phyloP scores from a whole-genome alignment of 2,113 vertebrate genomes.

The Cheirogaleus medius region DNA sequence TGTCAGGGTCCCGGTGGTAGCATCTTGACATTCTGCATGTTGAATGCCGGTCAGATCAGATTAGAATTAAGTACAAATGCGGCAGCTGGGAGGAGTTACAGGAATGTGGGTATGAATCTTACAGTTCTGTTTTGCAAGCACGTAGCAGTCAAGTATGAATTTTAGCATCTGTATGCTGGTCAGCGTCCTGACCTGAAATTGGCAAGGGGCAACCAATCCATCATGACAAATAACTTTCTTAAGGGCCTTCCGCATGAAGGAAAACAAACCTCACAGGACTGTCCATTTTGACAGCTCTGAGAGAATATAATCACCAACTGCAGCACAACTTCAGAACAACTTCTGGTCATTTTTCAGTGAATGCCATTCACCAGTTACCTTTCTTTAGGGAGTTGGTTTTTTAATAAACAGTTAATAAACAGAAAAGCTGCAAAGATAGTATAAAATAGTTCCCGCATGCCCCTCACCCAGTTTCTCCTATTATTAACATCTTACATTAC shows the following conservation, averaged over 20 bases:
- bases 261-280: not conserved
- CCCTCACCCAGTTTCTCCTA: not conserved
- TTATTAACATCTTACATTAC: not conserved
- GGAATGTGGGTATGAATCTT: not conserved
- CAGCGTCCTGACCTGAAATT: not conserved
- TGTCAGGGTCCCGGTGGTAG: not conserved
- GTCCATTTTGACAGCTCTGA: not conserved
- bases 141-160: not conserved
- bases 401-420: no score
- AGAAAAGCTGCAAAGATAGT: not conserved
- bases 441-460: not conserved
- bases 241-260: not conserved
- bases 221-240: not conserved
- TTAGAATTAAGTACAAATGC: not conserved
- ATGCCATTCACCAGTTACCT: not conserved
- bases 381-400: not conserved
- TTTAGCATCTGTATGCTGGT: not conserved
- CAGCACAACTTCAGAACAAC: not conserved
- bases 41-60: not conserved
- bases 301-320: not conserved
- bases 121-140: not conserved
- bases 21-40: not conserved
- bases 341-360: not conserved
- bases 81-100: not conserved
- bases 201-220: not conserved